Evolutionary conservation across 2,113 vertebrate genomes (phyloP).

Genomic region (Arvicanthis niloticus): DNA sequence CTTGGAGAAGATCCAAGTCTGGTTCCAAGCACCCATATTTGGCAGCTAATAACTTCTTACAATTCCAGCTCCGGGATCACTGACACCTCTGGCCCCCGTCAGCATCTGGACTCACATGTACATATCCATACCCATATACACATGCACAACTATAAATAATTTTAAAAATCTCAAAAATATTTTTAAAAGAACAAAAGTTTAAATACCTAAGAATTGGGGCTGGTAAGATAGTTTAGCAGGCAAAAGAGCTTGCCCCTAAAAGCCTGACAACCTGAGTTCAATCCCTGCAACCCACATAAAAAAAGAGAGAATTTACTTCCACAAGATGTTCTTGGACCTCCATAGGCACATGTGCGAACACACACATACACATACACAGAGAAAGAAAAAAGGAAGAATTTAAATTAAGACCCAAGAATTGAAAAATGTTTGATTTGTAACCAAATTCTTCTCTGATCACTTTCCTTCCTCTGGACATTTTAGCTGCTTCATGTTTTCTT

Average conservation of each 20-base stretch:
- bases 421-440: neutral
- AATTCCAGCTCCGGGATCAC: neutral
- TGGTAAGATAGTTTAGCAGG: neutral
- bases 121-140: neutral
- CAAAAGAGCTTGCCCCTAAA: neutral
- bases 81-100: neutral
- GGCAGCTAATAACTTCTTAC: neutral
- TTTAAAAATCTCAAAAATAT: neutral
- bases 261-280: neutral
- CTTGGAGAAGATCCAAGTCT: neutral
- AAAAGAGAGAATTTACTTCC: neutral
- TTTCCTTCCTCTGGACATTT: slow-evolving; percentile 53
- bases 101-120: neutral
- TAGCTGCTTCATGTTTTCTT: slow-evolving; percentile 51
- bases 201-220: neutral
- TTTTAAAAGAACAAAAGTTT: neutral
- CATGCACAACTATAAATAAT: neutral
- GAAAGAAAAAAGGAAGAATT: neutral
- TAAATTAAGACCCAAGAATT: neutral
- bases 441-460: neutral
- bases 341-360: neutral
- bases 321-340: neutral
- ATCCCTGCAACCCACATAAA: neutral
- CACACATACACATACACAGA: neutral
- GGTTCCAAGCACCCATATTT: neutral